Evolutionary conservation across 1,140 invertebrate genomes (phyloP).

Genomic region (Littorina saxatilis): DNA sequence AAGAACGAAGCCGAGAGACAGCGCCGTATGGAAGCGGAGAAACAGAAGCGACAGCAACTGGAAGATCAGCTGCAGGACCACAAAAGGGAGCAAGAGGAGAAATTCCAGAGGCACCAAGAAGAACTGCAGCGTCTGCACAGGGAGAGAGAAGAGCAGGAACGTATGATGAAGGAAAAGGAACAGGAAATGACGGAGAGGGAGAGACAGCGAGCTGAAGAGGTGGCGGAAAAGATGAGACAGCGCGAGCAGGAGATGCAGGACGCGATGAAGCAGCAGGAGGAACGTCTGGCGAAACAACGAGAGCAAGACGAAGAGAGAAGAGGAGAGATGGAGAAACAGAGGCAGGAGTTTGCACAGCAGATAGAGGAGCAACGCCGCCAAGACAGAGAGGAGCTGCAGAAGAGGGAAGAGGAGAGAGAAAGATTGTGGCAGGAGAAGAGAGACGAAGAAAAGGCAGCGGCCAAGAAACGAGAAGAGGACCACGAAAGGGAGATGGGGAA

Average conservation of each 20-base stretch:
- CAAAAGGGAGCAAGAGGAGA: background rate
- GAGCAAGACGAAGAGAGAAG: background rate
- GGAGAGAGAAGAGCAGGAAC: background rate
- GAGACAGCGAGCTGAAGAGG: background rate
- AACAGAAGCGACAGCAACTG: no score
- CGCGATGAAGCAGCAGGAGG: background rate
- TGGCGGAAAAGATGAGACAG: background rate
- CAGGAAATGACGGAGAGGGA: no score
- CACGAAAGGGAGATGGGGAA: background rate
- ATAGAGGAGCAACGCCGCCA: background rate
- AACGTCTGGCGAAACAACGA: no score
- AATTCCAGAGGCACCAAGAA: background rate
- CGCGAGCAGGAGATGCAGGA: background rate
- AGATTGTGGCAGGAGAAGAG: background rate
- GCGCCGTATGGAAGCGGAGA: no score
- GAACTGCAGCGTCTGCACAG: background rate
- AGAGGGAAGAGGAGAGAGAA: background rate
- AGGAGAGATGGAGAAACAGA: background rate
- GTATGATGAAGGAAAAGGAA: background rate
- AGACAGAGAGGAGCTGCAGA: constrained; percentile 4
- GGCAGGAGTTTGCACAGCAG: background rate
- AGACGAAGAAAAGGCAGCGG: background rate
- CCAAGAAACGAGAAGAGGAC: no score
- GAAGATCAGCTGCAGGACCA: background rate
- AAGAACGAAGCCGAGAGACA: constrained; percentile 1